These are phyloP conservation scores for Phalacrocorax carbo DNA, from an alignment of 2,113 vertebrate genomes.

Conservation along the genomic window DNA sequence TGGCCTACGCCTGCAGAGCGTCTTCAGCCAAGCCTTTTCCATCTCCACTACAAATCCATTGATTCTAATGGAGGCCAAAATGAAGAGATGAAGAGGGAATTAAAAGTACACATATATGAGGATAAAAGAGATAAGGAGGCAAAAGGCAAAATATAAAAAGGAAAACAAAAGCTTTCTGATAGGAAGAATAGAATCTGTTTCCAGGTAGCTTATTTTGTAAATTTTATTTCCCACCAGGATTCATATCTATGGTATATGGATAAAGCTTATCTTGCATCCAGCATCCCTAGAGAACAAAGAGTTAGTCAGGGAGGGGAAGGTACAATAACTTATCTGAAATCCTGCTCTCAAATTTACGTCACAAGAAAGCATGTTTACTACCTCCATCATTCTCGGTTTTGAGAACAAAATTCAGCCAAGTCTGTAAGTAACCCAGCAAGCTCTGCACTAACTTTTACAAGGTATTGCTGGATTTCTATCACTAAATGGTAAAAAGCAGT, in stretches of 20 bases:
- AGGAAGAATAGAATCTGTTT: background rate
- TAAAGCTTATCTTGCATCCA: background rate
- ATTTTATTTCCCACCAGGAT: background rate
- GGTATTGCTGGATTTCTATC: background rate
- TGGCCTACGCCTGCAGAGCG: background rate
- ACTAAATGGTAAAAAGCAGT: background rate
- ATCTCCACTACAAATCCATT: background rate
- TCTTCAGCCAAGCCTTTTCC: background rate
- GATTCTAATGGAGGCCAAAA: background rate
- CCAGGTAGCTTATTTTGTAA: background rate
- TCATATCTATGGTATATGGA: background rate
- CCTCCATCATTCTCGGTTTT: background rate
- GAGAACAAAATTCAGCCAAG: accelerated
- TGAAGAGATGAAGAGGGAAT: background rate
- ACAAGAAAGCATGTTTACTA: background rate
- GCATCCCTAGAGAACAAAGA: background rate
- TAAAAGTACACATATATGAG: background rate
- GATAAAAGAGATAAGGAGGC: background rate
- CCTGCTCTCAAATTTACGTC: background rate
- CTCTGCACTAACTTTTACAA: background rate
- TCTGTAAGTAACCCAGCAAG: background rate
- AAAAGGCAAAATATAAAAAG: background rate
- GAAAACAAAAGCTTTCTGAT: background rate
- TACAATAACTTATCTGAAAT: background rate
- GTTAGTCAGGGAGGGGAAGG: background rate